Base-by-base conservation (phyloP, 1,140 invertebrate genomes). In the Drosophila subobscura region DNA sequence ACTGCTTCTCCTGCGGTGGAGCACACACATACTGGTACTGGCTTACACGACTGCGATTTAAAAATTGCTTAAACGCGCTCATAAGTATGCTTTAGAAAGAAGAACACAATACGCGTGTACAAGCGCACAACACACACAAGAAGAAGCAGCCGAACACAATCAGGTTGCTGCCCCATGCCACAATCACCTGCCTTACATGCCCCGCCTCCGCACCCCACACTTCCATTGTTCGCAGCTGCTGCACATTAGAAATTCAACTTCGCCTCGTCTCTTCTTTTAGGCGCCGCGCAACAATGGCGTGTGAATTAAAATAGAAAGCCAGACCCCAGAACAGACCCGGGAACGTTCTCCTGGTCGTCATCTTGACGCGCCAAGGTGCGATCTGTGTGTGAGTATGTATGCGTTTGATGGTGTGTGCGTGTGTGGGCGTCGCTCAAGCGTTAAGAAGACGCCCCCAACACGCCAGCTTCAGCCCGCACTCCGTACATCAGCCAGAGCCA, bases 301-400 rank as follows among this genome's bases (percentile, higher is more conserved):
- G 81, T 78, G 81, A 86, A 86, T 88, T 86, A 86, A 86, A 86
- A 86, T 86, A 86, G 81, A 86, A 83, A 79, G 85, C 71, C 63
- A 55, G 61, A 55, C 72, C 33, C 33, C 61, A 51, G 59, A 63
- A 27, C 75, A 58, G 66, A 37, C 33, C 33, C 10, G 33, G 33
- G 54, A 50, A 50, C 64, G 68, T 67, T 73, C 73, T 60, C 63
- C 37, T 74, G 74, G 74, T 58, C 79, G 79, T 78, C 79, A 81
- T 77, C 79, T 81, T 83, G 58, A 50, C 47, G 56, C 63, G 61
- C 46, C 80, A 86, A 86, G 81, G 80, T 85, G 80, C 75, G 61
- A 76, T 67, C 10, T 46, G 46, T 29, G 47, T 55, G 29, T 53
- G 58, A 22, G 51, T 57, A 47, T 33, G 20, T 10, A 46, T 41